Evolutionary conservation across 2,113 vertebrate species (phyloP).

Genomic region (Rhizomys pruinosus): DNA sequence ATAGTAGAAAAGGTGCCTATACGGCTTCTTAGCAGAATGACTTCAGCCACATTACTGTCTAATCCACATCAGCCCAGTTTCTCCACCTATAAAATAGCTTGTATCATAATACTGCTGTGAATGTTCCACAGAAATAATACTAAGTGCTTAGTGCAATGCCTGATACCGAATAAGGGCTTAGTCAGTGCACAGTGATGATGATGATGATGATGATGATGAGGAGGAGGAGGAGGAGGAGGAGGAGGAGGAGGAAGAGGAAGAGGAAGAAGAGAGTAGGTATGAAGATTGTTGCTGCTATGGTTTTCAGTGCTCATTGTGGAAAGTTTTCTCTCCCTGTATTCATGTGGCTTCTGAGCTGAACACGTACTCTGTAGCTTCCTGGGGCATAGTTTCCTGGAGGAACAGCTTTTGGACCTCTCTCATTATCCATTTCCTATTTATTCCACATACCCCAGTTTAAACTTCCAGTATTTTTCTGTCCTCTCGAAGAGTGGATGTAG

Average conservation of each 20-base stretch:
- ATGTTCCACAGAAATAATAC: not conserved
- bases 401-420: not conserved
- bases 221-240: not conserved
- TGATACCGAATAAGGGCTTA: not conserved
- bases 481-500: not conserved
- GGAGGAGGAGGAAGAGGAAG: not conserved
- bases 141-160: not conserved
- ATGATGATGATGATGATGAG: not conserved
- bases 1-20: not conserved
- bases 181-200: not conserved
- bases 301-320: not conserved
- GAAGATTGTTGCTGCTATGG: not conserved
- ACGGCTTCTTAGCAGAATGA: not conserved
- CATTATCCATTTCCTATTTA: slow-evolving; percentile 47
- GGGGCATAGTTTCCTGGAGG: not conserved
- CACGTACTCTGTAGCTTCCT: not conserved
- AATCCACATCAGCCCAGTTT: not conserved
- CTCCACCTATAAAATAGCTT: not conserved
- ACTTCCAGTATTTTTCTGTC: slow-evolving; percentile 11
- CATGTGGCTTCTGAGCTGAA: not conserved
- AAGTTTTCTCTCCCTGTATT: not conserved
- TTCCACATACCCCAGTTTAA: not conserved
- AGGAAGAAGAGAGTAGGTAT: too few relatives aligned
- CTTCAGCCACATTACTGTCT: not conserved
- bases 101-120: not conserved